Percentiles rank a stretch among this genome's conserved stretches.
Evolutionary conservation across 2,888 invertebrate genomes (phyloP).

Genomic region (Aspidiotus rigidus): DNA sequence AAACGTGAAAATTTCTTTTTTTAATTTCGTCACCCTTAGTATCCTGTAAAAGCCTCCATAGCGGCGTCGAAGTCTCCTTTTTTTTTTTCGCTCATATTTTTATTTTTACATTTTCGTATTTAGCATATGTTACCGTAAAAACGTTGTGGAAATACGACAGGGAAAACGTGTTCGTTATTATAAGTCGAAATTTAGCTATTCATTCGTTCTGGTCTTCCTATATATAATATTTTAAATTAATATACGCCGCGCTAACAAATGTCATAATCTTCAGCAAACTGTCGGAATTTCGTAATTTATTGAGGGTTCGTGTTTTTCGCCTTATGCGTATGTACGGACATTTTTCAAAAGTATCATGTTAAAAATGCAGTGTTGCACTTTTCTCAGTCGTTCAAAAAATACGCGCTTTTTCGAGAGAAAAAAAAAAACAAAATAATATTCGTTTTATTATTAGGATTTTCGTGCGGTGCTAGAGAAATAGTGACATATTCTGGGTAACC

Average conservation of each 20-base stretch:
- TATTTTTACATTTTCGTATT: constrained; percentile 1
- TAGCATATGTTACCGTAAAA: constrained; percentile 3
- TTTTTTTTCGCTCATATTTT: neutral
- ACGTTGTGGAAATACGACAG: neutral
- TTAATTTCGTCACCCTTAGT: no score
- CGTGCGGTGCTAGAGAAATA: neutral
- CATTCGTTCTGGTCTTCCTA: constrained; percentile 26
- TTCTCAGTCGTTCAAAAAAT: neutral
- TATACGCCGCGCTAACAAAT: constrained; percentile 16
- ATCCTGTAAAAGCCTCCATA: no score
- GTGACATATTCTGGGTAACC: constrained; percentile 18
- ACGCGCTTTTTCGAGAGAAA: neutral
- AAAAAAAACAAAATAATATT: neutral
- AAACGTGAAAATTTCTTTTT: no score
- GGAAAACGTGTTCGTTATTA: neutral
- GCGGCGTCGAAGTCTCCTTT: neutral
- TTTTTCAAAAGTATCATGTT: constrained; percentile 3
- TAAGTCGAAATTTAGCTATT: constrained; percentile 6
- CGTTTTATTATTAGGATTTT: no score
- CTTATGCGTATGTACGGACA: constrained; percentile 2
- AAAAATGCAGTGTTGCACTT: neutral
- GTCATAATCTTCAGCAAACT: constrained; percentile 28
- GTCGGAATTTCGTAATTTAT: constrained; percentile 29
- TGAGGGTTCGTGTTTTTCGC: constrained; percentile 28
- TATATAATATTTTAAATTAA: constrained; percentile 26